These are phyloP conservation scores for Spheniscus humboldti DNA, from an alignment of 2,797 vertebrate genomes.

Conservation along the genomic window DNA sequence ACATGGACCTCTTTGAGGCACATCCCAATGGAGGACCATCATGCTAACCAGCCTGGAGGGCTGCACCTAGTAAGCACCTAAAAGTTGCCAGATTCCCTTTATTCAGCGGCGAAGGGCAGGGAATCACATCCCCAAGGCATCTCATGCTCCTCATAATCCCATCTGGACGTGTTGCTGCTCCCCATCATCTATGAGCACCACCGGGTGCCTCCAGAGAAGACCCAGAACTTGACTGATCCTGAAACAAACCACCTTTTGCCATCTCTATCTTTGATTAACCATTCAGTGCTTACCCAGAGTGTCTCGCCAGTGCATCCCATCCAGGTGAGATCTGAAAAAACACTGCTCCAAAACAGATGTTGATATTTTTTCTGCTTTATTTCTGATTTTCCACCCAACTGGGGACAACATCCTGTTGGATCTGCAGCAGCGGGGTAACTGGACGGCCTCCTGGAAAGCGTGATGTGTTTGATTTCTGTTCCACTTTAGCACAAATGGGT, in stretches of 20 bases:
- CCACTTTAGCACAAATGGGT: not conserved
- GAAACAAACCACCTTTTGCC: not conserved
- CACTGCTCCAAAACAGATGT: no score
- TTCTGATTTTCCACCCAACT: not conserved
- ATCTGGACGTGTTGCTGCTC: not conserved
- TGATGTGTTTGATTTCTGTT: not conserved
- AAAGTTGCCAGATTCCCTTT: not conserved
- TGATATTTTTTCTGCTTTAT: not conserved
- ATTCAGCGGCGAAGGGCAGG: not conserved
- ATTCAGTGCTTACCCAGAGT: no score
- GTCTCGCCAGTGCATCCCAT: no score
- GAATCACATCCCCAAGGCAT: no score
- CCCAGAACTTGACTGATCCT: not conserved
- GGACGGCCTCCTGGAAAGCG: fast-evolving
- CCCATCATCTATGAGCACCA: no score
- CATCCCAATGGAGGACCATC: not conserved
- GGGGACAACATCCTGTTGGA: not conserved
- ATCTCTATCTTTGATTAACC: no score
- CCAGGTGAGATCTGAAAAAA: not conserved
- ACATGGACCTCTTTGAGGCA: not conserved
- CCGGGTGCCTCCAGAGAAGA: not conserved
- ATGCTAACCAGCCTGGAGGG: not conserved
- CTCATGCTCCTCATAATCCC: not conserved
- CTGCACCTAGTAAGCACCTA: not conserved
- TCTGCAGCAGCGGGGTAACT: not conserved